Percentiles rank a stretch among this genome's conserved stretches.
Conservation (phyloP, 2,888 invertebrate species). For the Stegophylla sp. region DNA sequence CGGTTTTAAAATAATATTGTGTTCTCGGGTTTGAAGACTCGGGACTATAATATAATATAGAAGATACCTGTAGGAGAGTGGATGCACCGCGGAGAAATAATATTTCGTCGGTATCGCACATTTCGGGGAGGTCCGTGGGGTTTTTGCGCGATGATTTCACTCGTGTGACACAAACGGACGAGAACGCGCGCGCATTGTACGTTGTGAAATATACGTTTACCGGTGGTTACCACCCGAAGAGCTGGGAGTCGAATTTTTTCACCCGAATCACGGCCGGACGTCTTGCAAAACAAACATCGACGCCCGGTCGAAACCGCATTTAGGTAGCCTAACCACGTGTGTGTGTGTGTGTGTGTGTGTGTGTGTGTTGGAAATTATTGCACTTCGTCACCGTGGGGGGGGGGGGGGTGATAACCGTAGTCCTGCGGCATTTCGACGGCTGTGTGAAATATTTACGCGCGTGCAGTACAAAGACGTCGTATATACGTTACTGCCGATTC, state of each 20-base stretch:
- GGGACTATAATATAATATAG: no score
- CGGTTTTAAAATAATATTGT: not conserved
- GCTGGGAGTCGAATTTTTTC: not conserved
- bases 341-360: no score
- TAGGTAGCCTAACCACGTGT: no score
- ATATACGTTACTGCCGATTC: no score
- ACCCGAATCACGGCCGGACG: not conserved
- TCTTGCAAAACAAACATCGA: not conserved
- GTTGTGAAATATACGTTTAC: not conserved
- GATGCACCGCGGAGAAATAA: no score
- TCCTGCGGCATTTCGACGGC: not conserved
- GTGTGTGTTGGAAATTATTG: not conserved
- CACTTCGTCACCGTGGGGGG: not conserved
- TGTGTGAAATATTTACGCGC: not conserved
- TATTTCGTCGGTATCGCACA: not conserved
- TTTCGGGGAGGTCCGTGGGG: not conserved
- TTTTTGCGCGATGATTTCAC: slow-evolving; percentile 18
- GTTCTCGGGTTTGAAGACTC: not conserved
- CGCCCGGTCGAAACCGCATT: no score
- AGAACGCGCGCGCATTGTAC: no score
- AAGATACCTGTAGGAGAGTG: no score
- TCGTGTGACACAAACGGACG: not conserved
- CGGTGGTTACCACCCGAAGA: slow-evolving; percentile 17
- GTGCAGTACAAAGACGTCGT: no score
- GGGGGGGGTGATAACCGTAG: no score